Base-by-base conservation (phyloP, 2,797 vertebrate species). In the Tinamus major region DNA sequence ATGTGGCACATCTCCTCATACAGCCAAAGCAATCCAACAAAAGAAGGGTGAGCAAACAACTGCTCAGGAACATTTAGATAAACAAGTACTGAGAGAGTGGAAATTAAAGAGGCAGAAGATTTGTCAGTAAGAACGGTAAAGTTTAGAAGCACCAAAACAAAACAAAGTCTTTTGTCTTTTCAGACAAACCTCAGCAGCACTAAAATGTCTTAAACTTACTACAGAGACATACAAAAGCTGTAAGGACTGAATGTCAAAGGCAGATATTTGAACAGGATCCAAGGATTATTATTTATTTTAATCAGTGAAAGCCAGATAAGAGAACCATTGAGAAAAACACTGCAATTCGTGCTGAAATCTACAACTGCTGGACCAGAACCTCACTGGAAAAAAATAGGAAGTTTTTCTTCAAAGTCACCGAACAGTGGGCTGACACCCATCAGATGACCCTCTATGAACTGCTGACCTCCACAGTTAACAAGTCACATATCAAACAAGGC, bases 381-480 rank as follows among this genome's bases (percentile, higher is more conserved):
- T 78, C 80, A 91, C 33, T 51, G 42, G 81, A 93, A 89, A 53
- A 94, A 94, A 92, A 93, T 82, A 94, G 88, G 82, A 90, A 94
- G 82, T 77, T 93, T 92, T 93, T 74, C 59, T 91, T 94, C 90
- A 59, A 41, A 91, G 67, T 48, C 64, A 85, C 48, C 48, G 49
- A 61, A 76, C n/a, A 72, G 76, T 59, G 19, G 20, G 33, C 21
- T 95, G 91, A 88, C 95, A 92, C 61, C 21, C 61, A 53, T 79
- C 75, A 91, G 67, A 88, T 79, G 70, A 91, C 59, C 56, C 51
- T 68, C 41, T 55, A 6, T 55, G 53, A 93, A 92, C 51, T 17
- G 37, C 42, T 70, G 49, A 68, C 46, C 51, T 85, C 83, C 72
- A 82, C 1, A 9, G 4, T 48, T 48, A 92, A 84, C 42, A 63